phyloP scores from a whole-genome alignment of 2,797 vertebrate genomes.

The Urophycis tenuis region DNA sequence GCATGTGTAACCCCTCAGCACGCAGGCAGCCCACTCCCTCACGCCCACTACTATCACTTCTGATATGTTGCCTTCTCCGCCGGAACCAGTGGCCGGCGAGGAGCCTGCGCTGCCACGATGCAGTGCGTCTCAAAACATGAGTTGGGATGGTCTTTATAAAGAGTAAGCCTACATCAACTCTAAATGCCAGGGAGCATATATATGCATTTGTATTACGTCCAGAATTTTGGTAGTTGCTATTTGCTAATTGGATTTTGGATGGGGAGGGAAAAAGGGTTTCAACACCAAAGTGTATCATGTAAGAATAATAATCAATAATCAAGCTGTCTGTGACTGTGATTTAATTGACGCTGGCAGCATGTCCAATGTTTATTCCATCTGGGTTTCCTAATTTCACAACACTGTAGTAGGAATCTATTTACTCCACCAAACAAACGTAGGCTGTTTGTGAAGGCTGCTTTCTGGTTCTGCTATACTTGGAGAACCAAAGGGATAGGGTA shows the following conservation, averaged over 20 bases:
- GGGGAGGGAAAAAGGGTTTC: no score
- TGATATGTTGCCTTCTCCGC: background rate
- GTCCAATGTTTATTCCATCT: background rate
- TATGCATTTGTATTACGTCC: background rate
- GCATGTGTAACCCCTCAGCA: slow-evolving; percentile 47
- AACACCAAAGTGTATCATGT: background rate
- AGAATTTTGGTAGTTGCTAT: no score
- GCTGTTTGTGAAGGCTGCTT: slow-evolving; percentile 27
- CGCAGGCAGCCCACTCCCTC: slow-evolving; percentile 46
- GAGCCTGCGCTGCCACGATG: background rate
- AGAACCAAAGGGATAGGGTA: slow-evolving; percentile 48
- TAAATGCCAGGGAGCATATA: background rate
- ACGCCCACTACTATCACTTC: slow-evolving; percentile 49
- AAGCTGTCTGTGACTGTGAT: background rate
- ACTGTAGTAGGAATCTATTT: background rate
- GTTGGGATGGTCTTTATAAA: background rate
- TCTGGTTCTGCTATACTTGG: slow-evolving; percentile 47
- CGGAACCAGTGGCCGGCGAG: background rate
- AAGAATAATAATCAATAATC: background rate
- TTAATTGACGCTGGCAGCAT: background rate
- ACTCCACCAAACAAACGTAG: slow-evolving; percentile 13
- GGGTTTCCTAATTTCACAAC: background rate
- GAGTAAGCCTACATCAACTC: background rate
- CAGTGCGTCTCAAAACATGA: background rate
- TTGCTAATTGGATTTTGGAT: no score